Base-by-base conservation (phyloP, 2,888 invertebrate species). In the Eutolmus rufibarbis region DNA sequence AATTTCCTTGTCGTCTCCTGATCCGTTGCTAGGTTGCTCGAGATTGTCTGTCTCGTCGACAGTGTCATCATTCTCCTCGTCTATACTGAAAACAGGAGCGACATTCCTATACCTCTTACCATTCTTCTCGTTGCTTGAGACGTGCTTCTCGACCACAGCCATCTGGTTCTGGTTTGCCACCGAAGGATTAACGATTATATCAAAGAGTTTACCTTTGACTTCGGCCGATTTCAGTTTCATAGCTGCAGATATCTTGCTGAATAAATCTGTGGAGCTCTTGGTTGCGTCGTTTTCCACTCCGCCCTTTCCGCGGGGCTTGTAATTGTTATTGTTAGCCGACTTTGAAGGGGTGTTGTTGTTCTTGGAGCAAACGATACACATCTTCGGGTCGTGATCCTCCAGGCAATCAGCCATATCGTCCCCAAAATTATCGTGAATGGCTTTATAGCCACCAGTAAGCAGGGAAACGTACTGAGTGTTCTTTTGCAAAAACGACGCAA, bases 401-500 rank as follows among this genome's bases (percentile, higher is more conserved):
- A 98, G 93, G 90, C 96, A 96, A 89, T 96, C 95, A 46, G 95
- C 94, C 92, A 97, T 95, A 91, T 97, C 96, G 87, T 96, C 96
- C 16, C 96, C 95, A 91, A 98, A 96, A 90, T 97, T 96, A 89
- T 97, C 96, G 91, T 97, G 97, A 89, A 97, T 95, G 37, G 96
- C 96, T 90, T 94, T 94, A 93, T 98, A 99, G 3, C 99, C 99
- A 87, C 98, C 98, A 89, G 96, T 96, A 28, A 98, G 94, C 93
- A 98, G 95, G 79, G 98, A 97, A 78, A 99, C 97, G 92, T 97
- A 98, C 90, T 97, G 96, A 0, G 97, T 97, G 91, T 97, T 97
- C 91, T 97, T 96, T 93, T 99, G 98, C 78, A 99, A 94, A 92
- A 99, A 99, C 87, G 98, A 97, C 7, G 99, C 98, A 19, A 99